Base-by-base conservation (phyloP, 1,140 invertebrate genomes). In the Leptestheria dahalacensis region DNA sequence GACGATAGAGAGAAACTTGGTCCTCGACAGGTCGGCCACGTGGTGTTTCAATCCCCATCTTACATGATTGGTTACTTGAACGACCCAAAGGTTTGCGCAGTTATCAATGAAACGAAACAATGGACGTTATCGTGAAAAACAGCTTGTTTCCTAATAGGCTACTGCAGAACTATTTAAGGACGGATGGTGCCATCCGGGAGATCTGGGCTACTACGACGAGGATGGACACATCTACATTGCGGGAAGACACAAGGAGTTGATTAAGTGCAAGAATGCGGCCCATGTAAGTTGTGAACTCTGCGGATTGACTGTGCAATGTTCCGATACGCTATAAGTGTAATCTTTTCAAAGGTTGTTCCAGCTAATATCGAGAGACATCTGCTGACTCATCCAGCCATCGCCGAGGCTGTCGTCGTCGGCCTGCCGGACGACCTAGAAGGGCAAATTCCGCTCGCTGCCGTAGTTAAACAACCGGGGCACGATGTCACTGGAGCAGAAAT, bases 31-130 rank as follows among this genome's bases (percentile, higher is more conserved):
- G 61, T 63, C 4, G 68, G 69, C 6, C 67, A 70, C 57, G 60
- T 70, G 11, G 67, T 61, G 48, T 57, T 68, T 12, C 53, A 61
- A 15, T 50, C 29, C 6, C 15, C 21, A 9, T 57, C 1, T 6
- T 68, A 83, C 6, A 85, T 83, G 82, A 77, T 77, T 65, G 84
- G 85, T 0, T 90, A 90, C 69, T 75, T 75, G 29, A 78, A 85
- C 26, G 87, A 91, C 65, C 74, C 78, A 18, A 68, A 79, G 52
- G 59, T 57, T n/a, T n/a, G n/a, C n/a, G n/a, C n/a, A n/a, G n/a
- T n/a, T n/a, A n/a, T n/a, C n/a, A n/a, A n/a, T n/a, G n/a, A n/a
- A n/a, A n/a, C n/a, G n/a, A n/a, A n/a, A n/a, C n/a, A n/a, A n/a
- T n/a, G n/a, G n/a, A n/a, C n/a, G n/a, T n/a, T n/a, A n/a, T n/a